Base-by-base conservation (phyloP, 2,888 invertebrate genomes). In the Drosophila emarginata region DNA sequence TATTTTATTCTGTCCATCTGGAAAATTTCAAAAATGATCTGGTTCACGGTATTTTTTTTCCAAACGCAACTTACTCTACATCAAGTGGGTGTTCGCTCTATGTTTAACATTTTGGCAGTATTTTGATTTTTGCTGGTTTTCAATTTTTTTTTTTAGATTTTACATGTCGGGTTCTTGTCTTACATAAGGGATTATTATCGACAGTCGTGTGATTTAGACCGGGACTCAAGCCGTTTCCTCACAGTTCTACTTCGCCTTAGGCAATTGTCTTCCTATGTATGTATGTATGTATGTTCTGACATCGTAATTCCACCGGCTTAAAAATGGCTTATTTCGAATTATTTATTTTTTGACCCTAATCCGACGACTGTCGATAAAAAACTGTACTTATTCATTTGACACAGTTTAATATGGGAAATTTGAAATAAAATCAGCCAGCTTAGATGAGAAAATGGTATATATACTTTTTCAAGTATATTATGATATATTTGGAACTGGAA, bases 331-430 rank as follows among this genome's bases (percentile, higher is more conserved):
- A n/a, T n/a, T n/a, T n/a, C n/a, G 45, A 45, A 45, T 18, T 14
- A 45, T 45, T 7, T 21, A 45, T 45, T 12, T 11, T 15, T 40
- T 56, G 23, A 23, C 57, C 45, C 23, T 9, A 63, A 63, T 58
- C 23, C 58, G 32, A 63, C 62, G 62, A 23, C 12, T 45, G 62
- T 45, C 32, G 45, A 14, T 23, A 50, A 23, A 32, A 50, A 26
- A 63, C 62, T 63, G 9, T 57, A 12, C n/a, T 11, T 15, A 12
- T 5, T 4, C 26, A 5, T 36, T 11, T 37, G 37, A 37, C n/a
- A 37, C 3, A n/a, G n/a, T 37, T 37, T n/a, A n/a, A 37, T 4
- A n/a, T 37, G 37, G 11, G 32, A 32, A 32, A 32, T 32, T 12
- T 37, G 1, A 3, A n/a, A 37, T n/a, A 37, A 37, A 4, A 37